A percentile compares a stretch with the other conserved stretches of the same genome.
These are phyloP conservation scores for Hypsibius dujardini DNA, from an alignment of 1,140 invertebrate species.

Conservation along the genomic window DNA sequence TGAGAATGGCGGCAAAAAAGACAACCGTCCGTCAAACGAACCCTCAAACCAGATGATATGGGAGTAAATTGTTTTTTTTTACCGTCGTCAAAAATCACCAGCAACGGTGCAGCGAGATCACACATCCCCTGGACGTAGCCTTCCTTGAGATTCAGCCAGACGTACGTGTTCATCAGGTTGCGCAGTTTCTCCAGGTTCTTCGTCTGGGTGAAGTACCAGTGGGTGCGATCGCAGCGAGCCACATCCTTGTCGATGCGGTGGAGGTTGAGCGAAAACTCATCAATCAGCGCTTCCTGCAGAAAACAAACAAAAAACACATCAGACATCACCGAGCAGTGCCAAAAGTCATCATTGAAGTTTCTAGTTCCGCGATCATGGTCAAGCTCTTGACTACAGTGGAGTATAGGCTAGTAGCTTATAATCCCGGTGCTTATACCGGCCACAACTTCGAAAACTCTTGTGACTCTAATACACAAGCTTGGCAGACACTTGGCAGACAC, in stretches of 20 bases:
- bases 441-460: too few relatives aligned
- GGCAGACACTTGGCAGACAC: too few relatives aligned
- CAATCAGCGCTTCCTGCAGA: slow-evolving; percentile 55
- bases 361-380: too few relatives aligned
- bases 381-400: too few relatives aligned
- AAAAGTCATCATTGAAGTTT: too few relatives aligned
- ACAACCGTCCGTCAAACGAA: not conserved
- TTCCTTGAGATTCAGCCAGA: slow-evolving; percentile 77
- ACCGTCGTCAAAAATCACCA: slow-evolving; percentile 75
- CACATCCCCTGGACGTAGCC: slow-evolving; percentile 67
- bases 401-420: too few relatives aligned
- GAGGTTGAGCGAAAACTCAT: slow-evolving; percentile 68
- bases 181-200: slow-evolving; percentile 79
- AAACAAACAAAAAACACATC: slow-evolving; percentile 20
- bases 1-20: slow-evolving; percentile 26
- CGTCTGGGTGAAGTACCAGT: slow-evolving; percentile 62
- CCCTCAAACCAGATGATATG: not conserved
- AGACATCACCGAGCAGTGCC: too few relatives aligned
- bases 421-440: too few relatives aligned
- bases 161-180: slow-evolving; percentile 91
- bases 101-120: slow-evolving; percentile 72
- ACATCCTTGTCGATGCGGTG: slow-evolving; percentile 92
- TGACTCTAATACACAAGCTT: too few relatives aligned
- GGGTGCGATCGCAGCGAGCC: slow-evolving; percentile 77
- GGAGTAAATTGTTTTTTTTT: slow-evolving; percentile 19